Base-by-base conservation (phyloP, 2,888 invertebrate species). In the Amaurobius ferox region DNA sequence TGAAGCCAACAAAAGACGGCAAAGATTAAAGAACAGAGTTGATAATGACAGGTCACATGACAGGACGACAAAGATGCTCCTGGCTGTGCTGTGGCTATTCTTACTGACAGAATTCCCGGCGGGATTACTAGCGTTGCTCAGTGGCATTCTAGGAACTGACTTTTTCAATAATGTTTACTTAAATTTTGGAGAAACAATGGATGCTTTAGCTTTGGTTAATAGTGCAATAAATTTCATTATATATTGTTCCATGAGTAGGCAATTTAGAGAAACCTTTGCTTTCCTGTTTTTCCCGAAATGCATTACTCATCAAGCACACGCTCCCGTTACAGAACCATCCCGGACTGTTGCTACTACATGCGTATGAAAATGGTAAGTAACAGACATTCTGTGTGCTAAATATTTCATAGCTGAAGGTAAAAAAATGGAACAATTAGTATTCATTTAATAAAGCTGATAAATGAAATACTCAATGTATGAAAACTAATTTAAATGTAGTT, bases 151-250 rank as follows among this genome's bases (percentile, higher is more conserved):
- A 76, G 95, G 95, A 3, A 94, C 94, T 90, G 94, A 94, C 86
- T 96, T 98, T 91, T 91, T 90, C 77, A 71, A 81, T 3, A 88
- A 90, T 13, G 91, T 92, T n/a, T 98, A 98, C 92, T 89, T 89
- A 88, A 91, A 90, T 0, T 90, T 92, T 28, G 92, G 92, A 0
- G 97, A 97, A 90, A 91, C 97, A 76, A 95, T 97, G 95, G 97
- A 98, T 92, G 94, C 97, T 87, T 92, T 97, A 90, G 97, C 98
- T 0, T 93, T 98, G 83, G 92, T 97, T 89, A 98, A 98, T 91
- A 96, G 97, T 7, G 96, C 97, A 0, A 95, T 98, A 83, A 98
- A 97, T 92, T 98, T 98, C 90, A 95, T 98, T 77, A 93, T 98
- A 62, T 98, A 98, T 91, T 98, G 97, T 90, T 94, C 96, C 74